phyloP scores from a whole-genome alignment of 2,113 vertebrate species.

The Rostratula benghalensis region DNA sequence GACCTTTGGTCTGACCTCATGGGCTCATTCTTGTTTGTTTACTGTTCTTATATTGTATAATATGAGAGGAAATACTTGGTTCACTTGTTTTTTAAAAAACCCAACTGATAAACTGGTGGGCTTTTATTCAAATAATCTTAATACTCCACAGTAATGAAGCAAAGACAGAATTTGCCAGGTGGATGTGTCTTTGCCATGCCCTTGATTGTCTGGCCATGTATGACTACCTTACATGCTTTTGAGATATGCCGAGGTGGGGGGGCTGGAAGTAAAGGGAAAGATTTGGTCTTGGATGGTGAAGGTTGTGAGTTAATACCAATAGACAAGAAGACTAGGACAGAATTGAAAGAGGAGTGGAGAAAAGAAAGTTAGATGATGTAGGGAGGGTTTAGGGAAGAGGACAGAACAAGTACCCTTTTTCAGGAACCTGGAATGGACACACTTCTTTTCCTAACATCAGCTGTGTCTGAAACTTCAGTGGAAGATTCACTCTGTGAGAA shows the following conservation, averaged over 20 bases:
- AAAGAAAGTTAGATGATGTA: not conserved
- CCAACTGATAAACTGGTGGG: accelerated
- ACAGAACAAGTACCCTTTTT: not conserved
- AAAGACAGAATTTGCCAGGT: not conserved
- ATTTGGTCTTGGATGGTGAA: not conserved
- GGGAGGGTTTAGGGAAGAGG: not conserved
- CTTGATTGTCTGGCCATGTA: not conserved
- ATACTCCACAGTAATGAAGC: not conserved
- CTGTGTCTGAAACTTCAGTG: not conserved
- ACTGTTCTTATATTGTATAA: not conserved
- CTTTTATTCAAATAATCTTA: not conserved
- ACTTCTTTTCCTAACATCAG: not conserved
- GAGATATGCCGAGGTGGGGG: not conserved
- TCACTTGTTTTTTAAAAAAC: not conserved
- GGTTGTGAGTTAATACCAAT: not conserved
- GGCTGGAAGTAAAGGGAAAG: not conserved
- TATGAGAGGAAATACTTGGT: not conserved
- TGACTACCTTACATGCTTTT: not conserved
- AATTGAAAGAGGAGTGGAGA: not conserved
- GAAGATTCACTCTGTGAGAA: not conserved
- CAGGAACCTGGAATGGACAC: not conserved
- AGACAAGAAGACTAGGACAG: not conserved
- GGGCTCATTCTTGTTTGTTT: conserved; percentile 23
- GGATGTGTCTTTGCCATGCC: not conserved
- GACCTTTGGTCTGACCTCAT: not conserved